Base-by-base conservation (phyloP, 2,797 vertebrate genomes). In the Acanthurus lineatus region DNA sequence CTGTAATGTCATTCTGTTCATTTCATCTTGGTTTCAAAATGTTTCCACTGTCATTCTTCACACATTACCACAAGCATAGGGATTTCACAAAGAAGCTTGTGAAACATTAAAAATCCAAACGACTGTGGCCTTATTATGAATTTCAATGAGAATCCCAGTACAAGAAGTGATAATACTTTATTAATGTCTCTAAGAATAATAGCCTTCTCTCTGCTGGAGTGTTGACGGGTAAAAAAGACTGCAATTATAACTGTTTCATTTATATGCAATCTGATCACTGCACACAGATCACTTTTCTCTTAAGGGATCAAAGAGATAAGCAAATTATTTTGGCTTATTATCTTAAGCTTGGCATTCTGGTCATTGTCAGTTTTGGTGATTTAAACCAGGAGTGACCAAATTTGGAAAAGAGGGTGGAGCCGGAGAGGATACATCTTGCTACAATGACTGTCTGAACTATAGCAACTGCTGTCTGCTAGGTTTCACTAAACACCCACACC, bases 101-200 rank as follows among this genome's bases (percentile, higher is more conserved):
- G 77, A 86, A 86, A 76, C 58, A 88, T 88, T 77, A 85, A 83
- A 72, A 75, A 79, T 83, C 56, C 35, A 75, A 75, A 86, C 15
- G 63, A 73, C 66, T 64, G 51, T 40, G 54, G 72, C 76, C 69
- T 82, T 79, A 75, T 88, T 82, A 85, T 51, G 68, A 67, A 78
- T 89, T 85, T 79, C 73, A 85, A 83, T 82, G 72, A 84, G 79
- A 68, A 78, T 48, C 44, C 17, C 17, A 58, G 76, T 85, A 85
- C 76, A 73, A 62, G 76, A 74, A 84, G 78, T 79, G 71, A 85
- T 89, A 60, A 84, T 84, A 76, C 73, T 84, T 84, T 79, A 86
- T 85, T 67, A 89, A 86, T 85, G 77, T 73, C 68, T 56, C 70
- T 4, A 44, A 81, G 51, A 79, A 83, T 82, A 88, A 88, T 56